Evolutionary conservation across 2,113 vertebrate genomes (phyloP), one percentile per base, ranked within the genome.

Genomic region (Prionailurus viverrinus): DNA sequence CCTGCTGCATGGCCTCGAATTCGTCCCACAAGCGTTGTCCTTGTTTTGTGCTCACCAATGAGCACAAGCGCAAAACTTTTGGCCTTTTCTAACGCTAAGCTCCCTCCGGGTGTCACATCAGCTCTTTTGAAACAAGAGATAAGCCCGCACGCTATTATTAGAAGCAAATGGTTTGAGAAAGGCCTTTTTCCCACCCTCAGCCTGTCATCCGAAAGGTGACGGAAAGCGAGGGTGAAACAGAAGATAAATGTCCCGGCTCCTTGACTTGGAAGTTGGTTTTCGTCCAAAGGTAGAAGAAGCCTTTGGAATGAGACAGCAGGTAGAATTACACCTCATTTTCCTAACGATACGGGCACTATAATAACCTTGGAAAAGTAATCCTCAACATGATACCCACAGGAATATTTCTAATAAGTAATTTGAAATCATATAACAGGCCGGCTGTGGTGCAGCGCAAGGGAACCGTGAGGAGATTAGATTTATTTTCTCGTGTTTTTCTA

Each of bases 401-500:
- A 94, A 91, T 95, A 85, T 86, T 71, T 88, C 95, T 97, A 97
- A 92, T 94, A 97, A 92, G 94, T 85, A 87, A 98, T 92, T 92
- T 94, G 87, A 97, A 97, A 81, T 97, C 96, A 95, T 92, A 84
- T 36, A 96, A 85, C 84, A 91, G 91, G 84, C 95, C 65, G 88
- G 90, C 95, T 41, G 80, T 12, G 69, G 63, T 27, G 31, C 80
- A 84, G 83, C 25, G 4, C 87, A n/a, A 88, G 89, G 95, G 93
- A 84, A 68, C 93, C 16, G 1, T 29, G 94, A 89, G 88, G 95
- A 95, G 97, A 98, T 96, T 79, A 94, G 78, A 97, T 97, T 97
- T 84, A 95, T 95, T 96, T 97, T 92, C 90, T 93, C 33, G 0
- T 76, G 92, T 92, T 97, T 97, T 96, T 85, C 83, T 95, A 90